Conservation (phyloP, 2,113 vertebrate species). For the Pica pica region DNA sequence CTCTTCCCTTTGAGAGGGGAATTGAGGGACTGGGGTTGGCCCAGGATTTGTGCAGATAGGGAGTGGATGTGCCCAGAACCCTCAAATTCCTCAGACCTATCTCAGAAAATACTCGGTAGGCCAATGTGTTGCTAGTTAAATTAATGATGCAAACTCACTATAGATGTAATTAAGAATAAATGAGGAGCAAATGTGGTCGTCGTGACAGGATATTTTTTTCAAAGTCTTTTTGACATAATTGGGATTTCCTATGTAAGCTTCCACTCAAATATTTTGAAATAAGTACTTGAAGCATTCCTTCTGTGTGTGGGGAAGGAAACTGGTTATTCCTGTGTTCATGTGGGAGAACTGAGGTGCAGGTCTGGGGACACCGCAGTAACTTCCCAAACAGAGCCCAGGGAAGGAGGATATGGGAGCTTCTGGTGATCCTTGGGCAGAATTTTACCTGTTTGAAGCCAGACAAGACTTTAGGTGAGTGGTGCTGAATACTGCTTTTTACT, state of each 20-base stretch:
- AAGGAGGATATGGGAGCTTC: not conserved
- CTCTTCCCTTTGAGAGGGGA: not conserved
- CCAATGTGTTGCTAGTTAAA: not conserved
- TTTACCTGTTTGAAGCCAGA: not conserved
- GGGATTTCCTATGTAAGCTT: not conserved
- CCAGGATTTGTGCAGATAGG: not conserved
- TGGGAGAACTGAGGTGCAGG: not conserved
- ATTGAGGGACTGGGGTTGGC: not conserved
- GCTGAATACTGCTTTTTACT: not conserved
- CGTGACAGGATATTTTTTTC: not conserved
- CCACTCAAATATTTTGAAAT: not conserved
- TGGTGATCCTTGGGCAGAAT: not conserved
- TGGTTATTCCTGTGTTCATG: not conserved
- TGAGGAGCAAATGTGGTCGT: not conserved
- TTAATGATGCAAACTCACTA: not conserved
- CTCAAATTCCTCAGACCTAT: not conserved
- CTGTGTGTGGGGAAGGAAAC: not conserved
- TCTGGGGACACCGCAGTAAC: not conserved
- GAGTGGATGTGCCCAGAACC: not conserved
- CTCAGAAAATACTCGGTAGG: not conserved
- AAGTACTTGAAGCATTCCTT: not conserved
- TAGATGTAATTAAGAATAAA: not conserved
- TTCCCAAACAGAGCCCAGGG: not conserved
- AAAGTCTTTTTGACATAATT: not conserved
- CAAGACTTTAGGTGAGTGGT: not conserved